Percentiles rank a stretch among this genome's conserved stretches.
phyloP scores from a whole-genome alignment of 2,113 vertebrate species.

The Diglossa brunneiventris region DNA sequence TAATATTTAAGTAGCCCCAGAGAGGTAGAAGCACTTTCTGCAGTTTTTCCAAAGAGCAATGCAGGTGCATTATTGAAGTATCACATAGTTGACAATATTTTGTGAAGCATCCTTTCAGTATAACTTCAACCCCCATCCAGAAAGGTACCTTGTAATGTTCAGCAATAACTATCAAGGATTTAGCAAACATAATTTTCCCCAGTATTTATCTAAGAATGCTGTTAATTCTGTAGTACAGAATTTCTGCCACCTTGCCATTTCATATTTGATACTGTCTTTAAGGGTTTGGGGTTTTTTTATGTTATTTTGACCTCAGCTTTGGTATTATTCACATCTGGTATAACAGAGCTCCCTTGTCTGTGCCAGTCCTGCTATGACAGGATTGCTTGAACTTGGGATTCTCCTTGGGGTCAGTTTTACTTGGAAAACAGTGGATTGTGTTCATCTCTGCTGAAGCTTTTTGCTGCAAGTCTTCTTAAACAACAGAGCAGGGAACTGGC shows the following conservation, averaged over 20 bases:
- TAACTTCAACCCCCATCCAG: not conserved
- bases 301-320: not conserved
- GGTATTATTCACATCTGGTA: not conserved
- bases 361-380: not conserved
- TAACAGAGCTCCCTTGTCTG: not conserved
- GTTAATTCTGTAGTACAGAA: not conserved
- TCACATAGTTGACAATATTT: not conserved
- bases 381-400: not conserved
- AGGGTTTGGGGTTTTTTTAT: not conserved
- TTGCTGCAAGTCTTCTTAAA: constrained; percentile 2
- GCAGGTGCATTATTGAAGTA: not conserved
- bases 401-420: not conserved
- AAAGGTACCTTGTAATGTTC: not conserved
- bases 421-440: constrained; percentile 3
- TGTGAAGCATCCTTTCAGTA: not conserved
- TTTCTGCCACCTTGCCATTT: not conserved
- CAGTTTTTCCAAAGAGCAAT: not conserved
- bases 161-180: not conserved
- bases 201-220: not conserved
- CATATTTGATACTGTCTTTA: not conserved
- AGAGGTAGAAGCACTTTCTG: not conserved
- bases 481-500: not conserved
- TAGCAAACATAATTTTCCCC: not conserved
- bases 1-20: not conserved
- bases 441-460: not conserved